phyloP scores from a whole-genome alignment of 2,888 invertebrate genomes.

The Drosophila trichaetosa region DNA sequence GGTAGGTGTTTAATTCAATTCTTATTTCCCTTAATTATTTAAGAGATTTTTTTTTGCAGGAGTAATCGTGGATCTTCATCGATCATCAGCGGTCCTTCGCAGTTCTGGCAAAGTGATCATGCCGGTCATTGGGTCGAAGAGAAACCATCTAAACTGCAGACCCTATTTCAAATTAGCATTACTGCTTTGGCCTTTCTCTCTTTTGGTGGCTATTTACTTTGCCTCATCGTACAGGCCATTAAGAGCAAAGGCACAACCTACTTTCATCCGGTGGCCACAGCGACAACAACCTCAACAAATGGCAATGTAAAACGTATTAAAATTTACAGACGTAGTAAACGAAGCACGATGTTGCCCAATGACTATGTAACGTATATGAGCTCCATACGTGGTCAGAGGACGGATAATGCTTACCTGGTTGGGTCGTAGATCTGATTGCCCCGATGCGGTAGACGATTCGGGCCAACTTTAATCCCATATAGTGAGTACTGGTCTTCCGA shows the following conservation, averaged over 20 bases:
- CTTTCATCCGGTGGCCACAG: conserved; percentile 82
- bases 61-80: conserved; percentile 14
- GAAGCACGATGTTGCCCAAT: conserved; percentile 28
- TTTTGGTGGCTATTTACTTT: conserved; percentile 93
- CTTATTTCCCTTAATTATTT: neutral
- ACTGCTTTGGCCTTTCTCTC: conserved; percentile 93
- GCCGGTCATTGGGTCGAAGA: conserved; percentile 69
- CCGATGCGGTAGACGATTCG: conserved; percentile 86
- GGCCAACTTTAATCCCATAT: conserved; percentile 88
- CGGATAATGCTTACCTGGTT: conserved; percentile 78
- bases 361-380: conserved; percentile 59
- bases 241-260: conserved; percentile 87
- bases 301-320: conserved; percentile 83
- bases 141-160: conserved; percentile 88
- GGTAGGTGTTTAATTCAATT: conserved; percentile 52
- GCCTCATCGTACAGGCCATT: conserved; percentile 91
- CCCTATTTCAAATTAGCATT: conserved; percentile 91
- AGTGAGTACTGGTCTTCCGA: conserved; percentile 90
- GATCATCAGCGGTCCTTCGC: conserved; percentile 6
- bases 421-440: conserved; percentile 85
- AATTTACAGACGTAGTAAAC: conserved; percentile 79
- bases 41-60: conserved; percentile 4
- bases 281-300: conserved; percentile 64
- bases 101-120: conserved; percentile 38
- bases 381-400: conserved; percentile 54